Percentiles rank a stretch among this genome's conserved stretches.
phyloP scores from a whole-genome alignment of 2,888 invertebrate genomes.

The Dysmachus trigonus region DNA sequence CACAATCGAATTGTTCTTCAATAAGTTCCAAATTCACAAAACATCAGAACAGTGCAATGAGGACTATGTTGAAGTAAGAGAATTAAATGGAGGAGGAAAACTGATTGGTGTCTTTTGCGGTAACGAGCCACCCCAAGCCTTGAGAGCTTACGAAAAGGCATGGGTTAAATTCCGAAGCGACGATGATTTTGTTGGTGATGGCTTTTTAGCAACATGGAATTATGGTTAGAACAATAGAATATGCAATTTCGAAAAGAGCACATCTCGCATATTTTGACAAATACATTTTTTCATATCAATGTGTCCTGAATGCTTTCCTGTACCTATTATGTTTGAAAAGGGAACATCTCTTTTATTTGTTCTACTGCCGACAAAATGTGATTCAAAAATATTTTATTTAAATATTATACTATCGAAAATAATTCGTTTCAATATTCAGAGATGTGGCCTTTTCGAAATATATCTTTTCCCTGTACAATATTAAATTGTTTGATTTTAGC shows the following conservation, averaged over 20 bases:
- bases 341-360: no score
- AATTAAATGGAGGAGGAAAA: conserved; percentile 70
- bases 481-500: conserved; percentile 51
- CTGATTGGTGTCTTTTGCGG: conserved; percentile 81
- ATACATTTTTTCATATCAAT: no score
- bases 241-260: no score
- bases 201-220: conserved; percentile 79
- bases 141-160: conserved; percentile 68
- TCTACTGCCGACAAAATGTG: no score
- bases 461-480: background rate
- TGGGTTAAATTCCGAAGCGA: conserved; percentile 84
- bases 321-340: no score
- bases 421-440: no score
- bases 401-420: no score
- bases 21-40: conserved; percentile 72
- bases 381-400: no score
- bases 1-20: conserved; percentile 72
- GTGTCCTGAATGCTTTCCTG: no score
- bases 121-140: conserved; percentile 68
- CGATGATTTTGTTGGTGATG: conserved; percentile 67
- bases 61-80: conserved; percentile 87
- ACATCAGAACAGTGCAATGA: conserved; percentile 77
- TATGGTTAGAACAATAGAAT: conserved; percentile 57
- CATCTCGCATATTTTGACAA: no score
- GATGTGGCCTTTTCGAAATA: no score